Evolutionary conservation across 2,888 invertebrate genomes (phyloP), one percentile per base, ranked within the genome.

Genomic region (Coecobrya sp.): DNA sequence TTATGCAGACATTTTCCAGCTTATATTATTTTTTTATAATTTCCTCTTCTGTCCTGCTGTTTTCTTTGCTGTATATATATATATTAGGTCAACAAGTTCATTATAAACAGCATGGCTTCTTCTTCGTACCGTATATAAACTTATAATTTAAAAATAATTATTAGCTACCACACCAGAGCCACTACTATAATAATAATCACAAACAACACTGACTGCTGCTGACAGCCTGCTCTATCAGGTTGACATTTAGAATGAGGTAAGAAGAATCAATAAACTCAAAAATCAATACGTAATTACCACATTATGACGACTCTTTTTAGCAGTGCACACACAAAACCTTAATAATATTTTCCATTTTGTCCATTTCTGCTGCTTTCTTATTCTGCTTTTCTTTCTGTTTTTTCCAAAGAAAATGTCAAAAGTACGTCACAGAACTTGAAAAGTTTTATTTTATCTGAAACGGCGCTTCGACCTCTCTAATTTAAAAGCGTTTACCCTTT

Each of bases 11-110:
- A 36, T 2, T n/a, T n/a, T 36, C 36, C 13, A 30, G 7, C 22
- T 27, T 65, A 27, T 65, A 5, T 27, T 13, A 11, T 25, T 1
- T 65, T 27, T 65, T 65, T 65, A 10, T 22, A 27, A 65, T 11
- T 65, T 65, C 36, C 36, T 36, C 7, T 36, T 7, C 36, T 62
- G 22, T 62, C 19, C 62, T 59, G 7, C 49, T 49, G 13, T 10
- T 13, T n/a, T n/a, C n/a, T n/a, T n/a, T n/a, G n/a, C n/a, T n/a
- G n/a, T n/a, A n/a, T n/a, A n/a, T n/a, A n/a, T n/a, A 10, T 3
- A 62, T 62, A 36, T 19, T 70, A 70, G 70, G 70, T 42, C 70
- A 70, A 30, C 36, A 42, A 70, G 70, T 42, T 42, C 70, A 36
- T 36, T 36, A 36, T 25, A 70, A 3, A 70, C 3, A 10, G 30